Evolutionary conservation across 2,888 invertebrate genomes (phyloP).

Genomic region (Mayetiola destructor): DNA sequence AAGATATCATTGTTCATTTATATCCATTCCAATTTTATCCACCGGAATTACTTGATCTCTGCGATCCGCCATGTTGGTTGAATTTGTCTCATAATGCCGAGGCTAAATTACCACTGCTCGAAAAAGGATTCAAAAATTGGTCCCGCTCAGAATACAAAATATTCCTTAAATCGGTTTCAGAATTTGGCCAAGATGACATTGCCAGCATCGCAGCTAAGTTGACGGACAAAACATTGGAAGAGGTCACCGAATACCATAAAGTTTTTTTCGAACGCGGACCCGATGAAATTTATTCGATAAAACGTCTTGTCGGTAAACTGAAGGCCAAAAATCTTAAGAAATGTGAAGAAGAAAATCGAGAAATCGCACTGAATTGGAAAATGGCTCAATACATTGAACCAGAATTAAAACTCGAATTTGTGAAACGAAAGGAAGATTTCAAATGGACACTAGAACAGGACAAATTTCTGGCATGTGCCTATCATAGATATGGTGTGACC

Average conservation of each 20-base stretch:
- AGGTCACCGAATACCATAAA: slow-evolving; percentile 86
- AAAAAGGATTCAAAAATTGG: slow-evolving; percentile 61
- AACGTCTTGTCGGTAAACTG: slow-evolving; percentile 30
- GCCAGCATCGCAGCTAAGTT: slow-evolving; percentile 88
- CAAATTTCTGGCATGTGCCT: neutral
- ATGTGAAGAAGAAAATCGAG: too few relatives aligned
- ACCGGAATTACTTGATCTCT: neutral
- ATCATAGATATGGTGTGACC: neutral
- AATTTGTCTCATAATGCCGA: neutral
- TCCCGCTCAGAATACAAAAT: slow-evolving; percentile 75
- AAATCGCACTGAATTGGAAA: neutral
- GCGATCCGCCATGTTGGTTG: neutral
- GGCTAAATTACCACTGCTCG: neutral
- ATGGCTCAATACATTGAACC: neutral
- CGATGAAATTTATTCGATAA: slow-evolving; percentile 29
- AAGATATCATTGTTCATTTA: slow-evolving; percentile 81
- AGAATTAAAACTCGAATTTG: neutral
- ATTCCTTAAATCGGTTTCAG: slow-evolving; percentile 56
- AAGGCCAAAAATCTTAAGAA: too few relatives aligned
- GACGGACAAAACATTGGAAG: slow-evolving; percentile 81
- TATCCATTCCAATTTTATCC: slow-evolving; percentile 68
- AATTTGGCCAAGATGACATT: slow-evolving; percentile 86
- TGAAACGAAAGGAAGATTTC: neutral
- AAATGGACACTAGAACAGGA: too few relatives aligned
- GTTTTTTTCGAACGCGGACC: slow-evolving; percentile 83